Conservation (phyloP, 2,888 invertebrate genomes). For the Macropis europaea region DNA sequence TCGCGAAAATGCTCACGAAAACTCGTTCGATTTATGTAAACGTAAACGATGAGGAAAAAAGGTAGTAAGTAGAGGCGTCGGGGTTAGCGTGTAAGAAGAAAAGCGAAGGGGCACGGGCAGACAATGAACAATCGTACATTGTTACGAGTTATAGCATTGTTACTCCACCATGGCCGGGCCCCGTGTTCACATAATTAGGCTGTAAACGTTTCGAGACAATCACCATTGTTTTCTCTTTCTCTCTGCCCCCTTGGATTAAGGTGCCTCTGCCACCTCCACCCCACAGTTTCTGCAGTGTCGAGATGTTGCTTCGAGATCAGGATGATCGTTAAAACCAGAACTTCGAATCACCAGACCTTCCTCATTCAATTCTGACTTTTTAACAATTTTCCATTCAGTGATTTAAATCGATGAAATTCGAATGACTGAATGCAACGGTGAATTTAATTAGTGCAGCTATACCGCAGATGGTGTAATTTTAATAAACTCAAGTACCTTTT, state of each 20-base stretch:
- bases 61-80: conserved; percentile 18
- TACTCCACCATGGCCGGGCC: conserved; percentile 77
- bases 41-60: neutral
- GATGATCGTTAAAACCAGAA: conserved; percentile 24
- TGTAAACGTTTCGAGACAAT: conserved; percentile 80
- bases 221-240: conserved; percentile 76
- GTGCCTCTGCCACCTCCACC: conserved; percentile 27
- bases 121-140: conserved; percentile 80
- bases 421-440: too few species aligned
- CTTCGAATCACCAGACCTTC: too few species aligned
- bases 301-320: conserved; percentile 16
- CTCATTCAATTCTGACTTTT: too few species aligned
- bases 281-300: conserved; percentile 18
- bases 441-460: too few species aligned
- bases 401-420: too few species aligned
- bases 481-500: too few species aligned
- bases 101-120: conserved; percentile 65
- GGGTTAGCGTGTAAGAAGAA: conserved; percentile 65
- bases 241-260: conserved; percentile 55
- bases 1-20: too few species aligned
- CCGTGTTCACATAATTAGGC: conserved; percentile 80
- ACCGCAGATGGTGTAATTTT: too few species aligned
- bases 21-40: neutral
- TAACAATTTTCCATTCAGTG: too few species aligned
- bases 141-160: conserved; percentile 80